Base-by-base conservation (phyloP, 2,888 invertebrate species). In the Cordilura impudica region DNA sequence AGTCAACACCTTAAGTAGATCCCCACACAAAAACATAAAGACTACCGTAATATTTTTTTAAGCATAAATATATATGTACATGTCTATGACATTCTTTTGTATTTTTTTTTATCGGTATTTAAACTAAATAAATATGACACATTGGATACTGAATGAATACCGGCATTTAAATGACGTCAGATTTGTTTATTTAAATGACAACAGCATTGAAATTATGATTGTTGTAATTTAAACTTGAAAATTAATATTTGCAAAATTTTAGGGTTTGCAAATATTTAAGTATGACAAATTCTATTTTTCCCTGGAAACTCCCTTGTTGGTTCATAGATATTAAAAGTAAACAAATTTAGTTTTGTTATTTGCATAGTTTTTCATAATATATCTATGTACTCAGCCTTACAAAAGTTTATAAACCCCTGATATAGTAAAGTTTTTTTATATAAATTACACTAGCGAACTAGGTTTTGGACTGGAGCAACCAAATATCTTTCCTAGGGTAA, bases 211-310 rank as follows among this genome's bases (percentile, higher is more conserved):
- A 47, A 43, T 54, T 67, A 60, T 73, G 35, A 61, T 66, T 65
- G 43, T 67, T 61, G 26, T 61, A 66, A 74, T 49, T 78, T 78
- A 61, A 74, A 78, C 70, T 74, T 78, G 78, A 70, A 78, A 65
- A 74, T 35, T 3, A 49, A 65, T 12, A 31, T 69, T 47, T 58
- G 19, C 53, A 60, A 29, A 53, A 54, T n/a, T n/a, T n/a, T 39
- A 39, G 35, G 35, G 35, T 39, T 39, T 39, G 35, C 35, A 39
- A 39, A 39, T 39, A 39, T 39, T 39, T 39, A n/a, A 39, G 35
- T 31, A 39, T 39, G 35, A 39, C n/a, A 39, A n/a, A 39, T 39
- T n/a, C 26, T 1, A 3, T 12, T n/a, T 39, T 39, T 12, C n/a
- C 4, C 2, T n/a, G 35, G 35, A n/a, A 39, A 39, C n/a, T 12